These are phyloP conservation scores for Phalangium opilio DNA, from an alignment of 2,888 invertebrate genomes.

Conservation along the genomic window DNA sequence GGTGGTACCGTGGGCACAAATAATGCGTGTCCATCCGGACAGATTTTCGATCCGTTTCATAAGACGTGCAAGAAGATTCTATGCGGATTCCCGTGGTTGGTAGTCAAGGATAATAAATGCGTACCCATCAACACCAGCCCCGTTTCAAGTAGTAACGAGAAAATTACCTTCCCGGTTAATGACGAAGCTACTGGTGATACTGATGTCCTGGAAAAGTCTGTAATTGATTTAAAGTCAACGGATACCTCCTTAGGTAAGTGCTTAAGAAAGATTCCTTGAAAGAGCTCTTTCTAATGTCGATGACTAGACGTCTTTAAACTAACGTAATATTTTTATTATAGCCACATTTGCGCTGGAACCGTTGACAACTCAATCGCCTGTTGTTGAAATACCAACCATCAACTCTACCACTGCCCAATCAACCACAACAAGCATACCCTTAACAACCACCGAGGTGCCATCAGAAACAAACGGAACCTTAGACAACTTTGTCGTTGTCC, in stretches of 20 bases:
- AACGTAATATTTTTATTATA: too few relatives aligned
- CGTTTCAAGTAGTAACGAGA: too few relatives aligned
- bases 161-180: background rate
- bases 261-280: too few relatives aligned
- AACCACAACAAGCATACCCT: background rate
- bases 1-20: constrained; percentile 25
- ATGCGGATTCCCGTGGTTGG: constrained; percentile 26
- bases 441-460: background rate
- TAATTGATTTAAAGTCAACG: too few relatives aligned
- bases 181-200: constrained; percentile 1
- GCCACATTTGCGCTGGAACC: too few relatives aligned
- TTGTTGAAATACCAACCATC: too few relatives aligned
- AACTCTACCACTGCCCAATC: too few relatives aligned
- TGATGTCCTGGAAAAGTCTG: background rate
- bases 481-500: background rate
- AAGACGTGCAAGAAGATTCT: constrained; percentile 32
- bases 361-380: too few relatives aligned
- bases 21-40: constrained; percentile 19
- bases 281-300: too few relatives aligned
- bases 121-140: constrained; percentile 4
- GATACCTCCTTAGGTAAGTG: too few relatives aligned
- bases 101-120: constrained; percentile 25
- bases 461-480: background rate
- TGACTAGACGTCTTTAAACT: too few relatives aligned
- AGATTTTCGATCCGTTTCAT: constrained; percentile 36